Percentiles rank a stretch among this genome's conserved stretches.
These are phyloP conservation scores for cattle (Bos taurus) DNA, from an alignment of 2,113 vertebrate genomes.

Conservation along the genomic window ARS-UCD2.0 NC_037329.1:34239501-34240000, in stretches of 20 bases:
- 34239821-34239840: no score
- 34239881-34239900: no score
- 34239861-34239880: no score
- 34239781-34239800: no score
- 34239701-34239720: background rate
- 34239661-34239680: background rate
- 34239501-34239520: background rate
- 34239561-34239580: background rate
- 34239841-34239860: no score
- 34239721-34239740: background rate
- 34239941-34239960: slow-evolving; percentile 78
- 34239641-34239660: background rate
- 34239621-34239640: background rate
- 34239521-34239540: background rate
- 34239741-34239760: background rate
- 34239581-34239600: background rate
- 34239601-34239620: background rate
- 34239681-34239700: background rate
- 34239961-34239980: slow-evolving; percentile 88
- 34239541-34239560: background rate
- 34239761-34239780: no score
- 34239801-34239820: no score
- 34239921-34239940: slow-evolving; percentile 65
- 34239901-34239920: background rate
- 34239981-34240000: slow-evolving; percentile 86